Base-by-base conservation (phyloP, 2,797 vertebrate genomes). In the Macropodus opercularis region DNA sequence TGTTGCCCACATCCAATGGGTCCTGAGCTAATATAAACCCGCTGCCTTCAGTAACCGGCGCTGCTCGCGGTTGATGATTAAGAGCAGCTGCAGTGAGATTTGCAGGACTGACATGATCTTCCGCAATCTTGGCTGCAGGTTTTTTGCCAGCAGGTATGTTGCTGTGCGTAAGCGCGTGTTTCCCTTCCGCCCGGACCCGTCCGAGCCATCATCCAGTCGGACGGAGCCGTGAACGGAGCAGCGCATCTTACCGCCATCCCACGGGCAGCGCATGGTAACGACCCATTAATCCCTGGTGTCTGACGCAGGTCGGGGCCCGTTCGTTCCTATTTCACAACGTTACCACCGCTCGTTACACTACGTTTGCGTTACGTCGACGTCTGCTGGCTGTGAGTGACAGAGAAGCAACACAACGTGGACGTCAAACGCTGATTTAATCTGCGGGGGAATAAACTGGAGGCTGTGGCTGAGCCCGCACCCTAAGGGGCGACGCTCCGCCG, bases 91-190 rank as follows among this genome's bases (percentile, higher is more conserved):
- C 71, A 70, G 64, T 42, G 66, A 72, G 18, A 61, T 26, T 34
- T 8, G 27, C 18, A 69, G 47, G 32, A 8, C 31, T 44, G 50
- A 46, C 44, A 49, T 24, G 29, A 56, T 48, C 26, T 36, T 73
- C 65, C n/a, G 69, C 69, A 77, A 62, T 72, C 56, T 3, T 6
- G 40, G 43, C 46, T 79, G 57, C 43, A 40, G 8, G 38, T 54
- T 48, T 27, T 21, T 42, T 40, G 39, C 19, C 42, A 17, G 6
- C 4, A 10, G 38, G 32, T 61, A 41, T 46, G 38, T 55, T 34
- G 38, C 15, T 2, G 26, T 39, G 50, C 54, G 12, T 68, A 56
- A 75, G 17, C 32, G 41, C 34, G 34, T 42, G 1, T n/a, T 35
- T 29, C 1, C 12, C 44, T 15, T 42, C 14, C 32, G 59, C 1